A percentile compares a stretch with the other conserved stretches of the same genome.
Conservation (phyloP, 2,888 invertebrate species). For the Athalia rosae region DNA sequence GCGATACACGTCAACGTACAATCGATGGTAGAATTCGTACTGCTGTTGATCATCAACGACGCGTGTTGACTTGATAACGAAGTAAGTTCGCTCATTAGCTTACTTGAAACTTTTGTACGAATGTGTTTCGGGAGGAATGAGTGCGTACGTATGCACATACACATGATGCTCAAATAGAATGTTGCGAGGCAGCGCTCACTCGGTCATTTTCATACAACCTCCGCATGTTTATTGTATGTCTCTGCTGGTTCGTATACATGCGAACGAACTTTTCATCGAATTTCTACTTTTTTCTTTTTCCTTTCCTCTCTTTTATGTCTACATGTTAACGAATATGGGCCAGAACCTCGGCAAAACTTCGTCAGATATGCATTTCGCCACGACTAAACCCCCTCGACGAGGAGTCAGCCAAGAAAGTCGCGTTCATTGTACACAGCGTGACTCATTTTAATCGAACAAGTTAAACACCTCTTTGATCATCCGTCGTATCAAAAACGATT, state of each 20-base stretch:
- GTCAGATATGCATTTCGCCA: slow-evolving; percentile 21
- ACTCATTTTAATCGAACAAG: too few species aligned
- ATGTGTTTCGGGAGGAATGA: too few species aligned
- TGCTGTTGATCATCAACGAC: neutral
- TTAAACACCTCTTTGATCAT: too few species aligned
- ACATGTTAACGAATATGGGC: too few species aligned
- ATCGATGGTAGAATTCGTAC: too few species aligned
- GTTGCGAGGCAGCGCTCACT: neutral
- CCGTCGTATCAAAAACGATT: too few species aligned
- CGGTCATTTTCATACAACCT: slow-evolving; percentile 10
- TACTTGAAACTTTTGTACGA: too few species aligned
- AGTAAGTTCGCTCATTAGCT: too few species aligned
- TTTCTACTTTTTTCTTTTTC: neutral
- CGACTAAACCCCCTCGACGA: slow-evolving; percentile 20
- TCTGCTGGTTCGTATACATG: neutral
- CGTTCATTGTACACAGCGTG: neutral
- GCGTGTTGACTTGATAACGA: too few species aligned
- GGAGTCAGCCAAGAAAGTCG: slow-evolving; percentile 15
- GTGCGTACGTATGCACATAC: too few species aligned
- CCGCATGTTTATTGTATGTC: neutral
- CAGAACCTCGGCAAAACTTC: slow-evolving; percentile 12
- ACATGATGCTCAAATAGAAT: slow-evolving; percentile 16
- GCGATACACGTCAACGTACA: neutral
- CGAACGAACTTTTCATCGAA: neutral
- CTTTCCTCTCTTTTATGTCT: neutral